Evolutionary conservation across 2,888 invertebrate species (phyloP).

Genomic region (Griposia aprilina): DNA sequence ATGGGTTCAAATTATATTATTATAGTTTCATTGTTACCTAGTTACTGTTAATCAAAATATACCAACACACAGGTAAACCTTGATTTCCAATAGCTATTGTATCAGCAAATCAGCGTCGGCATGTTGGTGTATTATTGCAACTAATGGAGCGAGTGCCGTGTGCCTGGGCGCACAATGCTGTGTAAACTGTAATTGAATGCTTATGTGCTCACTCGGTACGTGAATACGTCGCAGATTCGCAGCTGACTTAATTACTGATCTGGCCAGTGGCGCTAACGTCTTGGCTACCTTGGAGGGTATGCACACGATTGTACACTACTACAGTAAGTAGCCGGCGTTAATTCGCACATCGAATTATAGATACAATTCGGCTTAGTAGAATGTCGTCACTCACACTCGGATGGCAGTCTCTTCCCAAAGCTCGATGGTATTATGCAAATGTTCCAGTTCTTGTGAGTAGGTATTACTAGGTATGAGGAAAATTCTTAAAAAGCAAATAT

Average conservation of each 20-base stretch:
- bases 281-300: neutral
- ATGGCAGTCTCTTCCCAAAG: neutral
- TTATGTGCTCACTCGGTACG: neutral
- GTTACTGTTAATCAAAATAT: neutral
- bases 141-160: conserved; percentile 1
- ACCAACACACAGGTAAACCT: neutral
- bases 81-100: conserved; percentile 10
- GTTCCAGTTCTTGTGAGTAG: neutral
- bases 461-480: neutral
- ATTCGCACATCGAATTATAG: too few relatives aligned
- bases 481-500: conserved; percentile 7
- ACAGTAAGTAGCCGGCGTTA: neutral
- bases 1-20: neutral
- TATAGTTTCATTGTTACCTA: neutral
- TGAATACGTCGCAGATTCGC: neutral
- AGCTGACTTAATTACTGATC: conserved; percentile 7
- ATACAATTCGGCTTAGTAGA: neutral
- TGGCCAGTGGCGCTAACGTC: neutral
- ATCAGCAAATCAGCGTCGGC: neutral
- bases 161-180: conserved; percentile 1
- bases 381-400: neutral
- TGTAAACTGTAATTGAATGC: conserved; percentile 12
- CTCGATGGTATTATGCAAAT: neutral
- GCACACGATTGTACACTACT: neutral
- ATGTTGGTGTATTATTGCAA: conserved; percentile 15